Percentiles rank a stretch among this genome's conserved stretches.
Conservation (phyloP, 2,113 vertebrate genomes). For the Gulo gulo region DNA sequence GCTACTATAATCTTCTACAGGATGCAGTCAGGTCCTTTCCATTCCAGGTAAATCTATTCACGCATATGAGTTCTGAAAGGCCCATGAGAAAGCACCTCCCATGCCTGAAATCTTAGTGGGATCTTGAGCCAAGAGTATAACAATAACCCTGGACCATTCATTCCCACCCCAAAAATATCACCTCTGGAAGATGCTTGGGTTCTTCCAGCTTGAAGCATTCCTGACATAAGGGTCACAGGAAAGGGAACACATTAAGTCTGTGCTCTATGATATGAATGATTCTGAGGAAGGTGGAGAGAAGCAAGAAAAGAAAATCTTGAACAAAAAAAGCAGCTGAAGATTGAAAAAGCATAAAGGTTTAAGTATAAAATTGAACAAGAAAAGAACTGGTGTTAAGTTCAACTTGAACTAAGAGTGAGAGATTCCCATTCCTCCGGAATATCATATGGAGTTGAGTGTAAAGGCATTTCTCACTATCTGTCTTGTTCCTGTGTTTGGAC, state of each 20-base stretch:
- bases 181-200: background rate
- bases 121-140: background rate
- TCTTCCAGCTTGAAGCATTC: background rate
- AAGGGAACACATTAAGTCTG: background rate
- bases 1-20: background rate
- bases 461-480: background rate
- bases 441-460: background rate
- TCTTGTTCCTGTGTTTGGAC: background rate
- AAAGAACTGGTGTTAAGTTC: background rate
- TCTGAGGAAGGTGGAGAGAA: background rate
- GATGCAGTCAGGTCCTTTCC: background rate
- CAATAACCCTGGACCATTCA: background rate
- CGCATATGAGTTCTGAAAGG: background rate
- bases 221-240: background rate
- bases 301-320: background rate
- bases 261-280: background rate
- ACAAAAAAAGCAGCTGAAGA: background rate
- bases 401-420: background rate
- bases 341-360: background rate
- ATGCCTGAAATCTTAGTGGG: background rate
- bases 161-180: background rate
- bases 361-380: constrained; percentile 4
- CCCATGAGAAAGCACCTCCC: background rate
- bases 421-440: background rate
- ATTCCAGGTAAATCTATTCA: background rate